Evolutionary conservation across 2,888 invertebrate species (phyloP).

Genomic region (Sipunculus nudus): DNA sequence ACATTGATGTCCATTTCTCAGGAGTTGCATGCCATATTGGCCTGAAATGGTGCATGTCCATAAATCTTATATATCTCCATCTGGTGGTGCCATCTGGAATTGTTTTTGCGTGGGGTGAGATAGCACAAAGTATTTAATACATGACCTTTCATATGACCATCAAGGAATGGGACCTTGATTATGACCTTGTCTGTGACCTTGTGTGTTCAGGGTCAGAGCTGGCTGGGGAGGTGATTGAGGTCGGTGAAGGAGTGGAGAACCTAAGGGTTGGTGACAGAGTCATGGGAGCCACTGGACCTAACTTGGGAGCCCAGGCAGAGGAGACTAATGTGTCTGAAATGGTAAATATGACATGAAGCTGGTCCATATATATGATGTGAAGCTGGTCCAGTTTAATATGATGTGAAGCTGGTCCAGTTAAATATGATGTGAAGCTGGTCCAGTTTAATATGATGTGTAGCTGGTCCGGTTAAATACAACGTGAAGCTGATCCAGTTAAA

Average conservation of each 20-base stretch:
- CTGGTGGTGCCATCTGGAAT: not conserved
- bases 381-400: too few species aligned
- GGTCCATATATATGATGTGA: too few species aligned
- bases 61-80: too few species aligned
- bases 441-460: too few species aligned
- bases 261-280: conserved; percentile 73
- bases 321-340: conserved; percentile 70
- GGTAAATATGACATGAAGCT: conserved; percentile 57
- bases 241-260: conserved; percentile 68
- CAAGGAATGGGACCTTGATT: not conserved
- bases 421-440: too few species aligned
- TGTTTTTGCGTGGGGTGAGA: not conserved
- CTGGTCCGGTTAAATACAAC: too few species aligned
- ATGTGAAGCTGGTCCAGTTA: too few species aligned
- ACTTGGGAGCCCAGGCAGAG: conserved; percentile 74
- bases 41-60: too few species aligned
- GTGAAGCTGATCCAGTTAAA: too few species aligned
- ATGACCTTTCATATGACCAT: not conserved
- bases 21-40: too few species aligned
- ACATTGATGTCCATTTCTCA: too few species aligned
- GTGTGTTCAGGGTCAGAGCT: conserved; percentile 70
- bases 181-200: not conserved
- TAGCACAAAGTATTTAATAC: not conserved
- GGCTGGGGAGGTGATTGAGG: conserved; percentile 72
- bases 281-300: conserved; percentile 70